Evolutionary conservation across 2,888 invertebrate genomes (phyloP), one percentile per base, ranked within the genome.

Genomic region (Athripsodes cinereus): DNA sequence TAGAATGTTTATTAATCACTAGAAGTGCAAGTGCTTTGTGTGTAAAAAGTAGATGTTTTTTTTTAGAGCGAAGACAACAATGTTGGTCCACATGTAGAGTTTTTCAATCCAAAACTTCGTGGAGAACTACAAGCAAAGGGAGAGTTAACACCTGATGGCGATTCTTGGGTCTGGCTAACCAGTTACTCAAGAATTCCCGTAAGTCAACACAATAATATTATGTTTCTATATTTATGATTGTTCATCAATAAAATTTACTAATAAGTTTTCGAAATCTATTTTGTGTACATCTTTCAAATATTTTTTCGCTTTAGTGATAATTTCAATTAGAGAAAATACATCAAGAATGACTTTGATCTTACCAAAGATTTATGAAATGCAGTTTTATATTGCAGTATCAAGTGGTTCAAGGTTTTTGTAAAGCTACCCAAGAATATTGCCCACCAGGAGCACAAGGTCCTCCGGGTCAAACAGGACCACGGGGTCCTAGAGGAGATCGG

Each of bases 141-240:
- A 64, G 80, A 81, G 2, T 78, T 80, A 26, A 84, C 85, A 0
- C 85, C 86, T 1, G 88, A 86, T 0, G 88, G 86, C 1, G 88
- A 89, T 65, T 85, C 87, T 21, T 91, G 90, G 90, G 86, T 92
- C 64, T 92, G 92, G 88, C 73, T 93, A 64, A 91, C 92, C 56
- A 88, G 90, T 63, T 90, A 91, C 67, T 91, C 92, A 34, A 83
- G 92, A 66, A 90, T 93, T 66, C 90, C 92, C 68, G 91, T 91
- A 72, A 80, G 57, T 48, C 18, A 47, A 40, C 10, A 26, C 26
- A 3, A 26, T 26, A 26, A 26, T 26, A 26, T 26, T 10, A 10
- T 6, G 10, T 6, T 26, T 26, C 26, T 26, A 26, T 3, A 6
- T 26, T 26, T 26, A 3, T 6, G 10, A 26, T 26, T 26, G 16